Percentiles rank a stretch among this genome's conserved stretches.
These are phyloP conservation scores for Ceratotherium simum DNA, from an alignment of 2,113 vertebrate genomes.

Conservation along the genomic window DNA sequence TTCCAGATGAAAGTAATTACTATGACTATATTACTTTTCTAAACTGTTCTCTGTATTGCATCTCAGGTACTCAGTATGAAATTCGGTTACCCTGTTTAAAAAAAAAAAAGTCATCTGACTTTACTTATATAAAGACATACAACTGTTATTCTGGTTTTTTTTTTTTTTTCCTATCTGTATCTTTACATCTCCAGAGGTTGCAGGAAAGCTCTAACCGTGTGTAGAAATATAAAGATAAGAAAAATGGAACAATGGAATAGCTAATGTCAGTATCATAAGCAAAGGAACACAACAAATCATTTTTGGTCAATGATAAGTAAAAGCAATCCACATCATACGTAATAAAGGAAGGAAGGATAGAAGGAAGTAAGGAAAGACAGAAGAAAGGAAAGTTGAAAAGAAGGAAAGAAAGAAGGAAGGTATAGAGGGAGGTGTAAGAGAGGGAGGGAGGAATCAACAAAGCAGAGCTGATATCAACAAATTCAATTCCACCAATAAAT, in stretches of 20 bases:
- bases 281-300: slow-evolving; percentile 35
- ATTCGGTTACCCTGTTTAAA: slow-evolving; percentile 63
- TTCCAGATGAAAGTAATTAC: slow-evolving; percentile 87
- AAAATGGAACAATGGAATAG: neutral
- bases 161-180: slow-evolving; percentile 39
- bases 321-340: neutral
- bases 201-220: slow-evolving; percentile 44
- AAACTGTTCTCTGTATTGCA: slow-evolving; percentile 74
- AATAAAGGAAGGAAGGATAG: neutral
- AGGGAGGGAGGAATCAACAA: neutral
- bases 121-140: slow-evolving; percentile 66
- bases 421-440: neutral
- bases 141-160: slow-evolving; percentile 29
- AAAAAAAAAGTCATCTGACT: slow-evolving; percentile 64
- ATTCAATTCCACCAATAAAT: neutral
- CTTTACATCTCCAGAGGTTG: slow-evolving; percentile 49
- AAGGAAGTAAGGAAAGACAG: neutral
- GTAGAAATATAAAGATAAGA: slow-evolving; percentile 40
- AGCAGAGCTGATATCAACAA: neutral
- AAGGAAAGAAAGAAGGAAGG: neutral
- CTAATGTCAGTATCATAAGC: neutral
- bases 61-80: slow-evolving; percentile 66
- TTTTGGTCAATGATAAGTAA: slow-evolving; percentile 24
- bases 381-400: neutral
- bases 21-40: slow-evolving; percentile 82